Percentiles rank a stretch among this genome's conserved stretches.
phyloP scores from a whole-genome alignment of 2,797 vertebrate genomes.

The Jordanella pulchra region DNA sequence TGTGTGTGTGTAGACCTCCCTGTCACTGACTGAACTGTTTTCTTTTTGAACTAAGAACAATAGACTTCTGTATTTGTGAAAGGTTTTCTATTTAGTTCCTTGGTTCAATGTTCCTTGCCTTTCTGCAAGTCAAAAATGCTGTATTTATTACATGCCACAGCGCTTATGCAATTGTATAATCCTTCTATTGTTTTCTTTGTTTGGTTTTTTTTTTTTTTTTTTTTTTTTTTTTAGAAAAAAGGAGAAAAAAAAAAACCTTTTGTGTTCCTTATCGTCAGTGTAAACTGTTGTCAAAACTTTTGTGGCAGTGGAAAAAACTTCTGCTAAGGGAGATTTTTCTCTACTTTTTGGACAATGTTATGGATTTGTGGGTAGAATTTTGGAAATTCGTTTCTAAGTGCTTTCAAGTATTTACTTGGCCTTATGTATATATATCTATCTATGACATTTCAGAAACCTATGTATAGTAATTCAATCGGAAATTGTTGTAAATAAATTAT shows the following conservation, averaged over 20 bases:
- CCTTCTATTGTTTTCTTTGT: constrained; percentile 53
- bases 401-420: constrained; percentile 92
- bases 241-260: constrained; percentile 40
- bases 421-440: constrained; percentile 89
- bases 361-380: constrained; percentile 91
- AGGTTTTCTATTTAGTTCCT: constrained; percentile 78
- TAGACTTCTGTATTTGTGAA: constrained; percentile 84
- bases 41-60: constrained; percentile 74
- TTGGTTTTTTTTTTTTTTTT: constrained; percentile 33
- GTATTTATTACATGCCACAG: constrained; percentile 87
- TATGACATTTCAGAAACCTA: constrained; percentile 89
- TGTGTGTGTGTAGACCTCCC: constrained; percentile 51
- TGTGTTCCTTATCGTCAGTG: constrained; percentile 78
- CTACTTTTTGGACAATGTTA: constrained; percentile 87
- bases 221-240: too few species aligned
- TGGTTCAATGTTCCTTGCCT: constrained; percentile 84
- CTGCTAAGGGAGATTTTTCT: constrained; percentile 78
- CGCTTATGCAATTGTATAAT: constrained; percentile 90
- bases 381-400: constrained; percentile 91
- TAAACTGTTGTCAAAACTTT: constrained; percentile 85
- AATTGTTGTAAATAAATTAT: constrained; percentile 99
- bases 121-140: constrained; percentile 90
- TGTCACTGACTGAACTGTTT: constrained; percentile 65
- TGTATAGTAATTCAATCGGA: constrained; percentile 96
- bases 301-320: constrained; percentile 82